Conservation (phyloP, 2,888 invertebrate genomes). For the Pocota personata region DNA sequence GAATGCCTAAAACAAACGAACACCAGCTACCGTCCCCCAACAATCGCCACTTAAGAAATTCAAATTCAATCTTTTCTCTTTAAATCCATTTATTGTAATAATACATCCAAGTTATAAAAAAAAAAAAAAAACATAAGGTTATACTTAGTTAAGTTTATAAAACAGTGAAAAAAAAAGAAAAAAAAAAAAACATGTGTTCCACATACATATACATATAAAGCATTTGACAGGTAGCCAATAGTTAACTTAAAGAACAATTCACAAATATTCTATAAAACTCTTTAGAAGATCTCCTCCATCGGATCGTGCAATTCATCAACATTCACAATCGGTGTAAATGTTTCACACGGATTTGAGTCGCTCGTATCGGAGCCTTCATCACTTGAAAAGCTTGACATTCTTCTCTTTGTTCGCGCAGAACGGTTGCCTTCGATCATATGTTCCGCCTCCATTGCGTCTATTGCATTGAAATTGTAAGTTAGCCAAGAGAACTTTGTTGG, state of each 20-base stretch:
- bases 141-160: background rate
- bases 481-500: slow-evolving; percentile 75
- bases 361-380: slow-evolving; percentile 1
- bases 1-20: too few species aligned
- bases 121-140: background rate
- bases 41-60: too few species aligned
- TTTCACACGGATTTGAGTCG: slow-evolving; percentile 48
- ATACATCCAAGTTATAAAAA: background rate
- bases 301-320: slow-evolving; percentile 47
- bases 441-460: slow-evolving; percentile 72
- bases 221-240: background rate
- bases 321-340: slow-evolving; percentile 60
- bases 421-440: slow-evolving; percentile 24
- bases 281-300: slow-evolving; percentile 39
- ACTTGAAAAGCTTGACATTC: slow-evolving; percentile 16
- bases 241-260: background rate
- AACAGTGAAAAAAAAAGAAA: background rate
- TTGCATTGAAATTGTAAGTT: slow-evolving; percentile 75
- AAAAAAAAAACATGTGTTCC: background rate
- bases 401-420: background rate
- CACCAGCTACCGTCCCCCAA: too few species aligned
- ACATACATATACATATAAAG: too few species aligned
- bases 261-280: too few species aligned
- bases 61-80: background rate
- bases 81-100: background rate